Evolutionary conservation across 2,888 invertebrate genomes (phyloP).

Genomic region (Furcula furcula): DNA sequence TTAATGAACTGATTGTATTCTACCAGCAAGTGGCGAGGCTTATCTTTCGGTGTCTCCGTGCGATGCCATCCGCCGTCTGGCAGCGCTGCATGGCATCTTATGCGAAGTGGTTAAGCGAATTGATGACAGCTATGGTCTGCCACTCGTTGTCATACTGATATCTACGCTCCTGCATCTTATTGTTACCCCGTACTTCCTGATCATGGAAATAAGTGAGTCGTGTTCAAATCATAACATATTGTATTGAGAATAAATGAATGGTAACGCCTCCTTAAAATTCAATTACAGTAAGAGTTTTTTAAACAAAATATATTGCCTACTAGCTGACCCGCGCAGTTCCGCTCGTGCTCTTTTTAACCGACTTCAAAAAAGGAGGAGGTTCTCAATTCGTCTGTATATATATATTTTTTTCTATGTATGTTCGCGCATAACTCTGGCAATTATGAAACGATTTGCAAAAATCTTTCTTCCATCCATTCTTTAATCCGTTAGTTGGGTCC

Average conservation of each 20-base stretch:
- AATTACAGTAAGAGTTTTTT: too few species aligned
- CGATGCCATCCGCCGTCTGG: slow-evolving; percentile 71
- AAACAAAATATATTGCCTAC: too few species aligned
- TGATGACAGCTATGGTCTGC: slow-evolving; percentile 77
- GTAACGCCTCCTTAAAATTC: too few species aligned
- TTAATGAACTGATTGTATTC: slow-evolving; percentile 5
- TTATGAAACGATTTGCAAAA: too few species aligned
- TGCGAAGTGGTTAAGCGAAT: slow-evolving; percentile 76
- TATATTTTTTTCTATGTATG: too few species aligned
- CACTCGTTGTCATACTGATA: slow-evolving; percentile 76
- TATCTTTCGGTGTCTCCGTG: slow-evolving; percentile 59
- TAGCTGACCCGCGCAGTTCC: too few species aligned
- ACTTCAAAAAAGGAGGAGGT: too few species aligned
- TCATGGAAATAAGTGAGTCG: slow-evolving; percentile 75
- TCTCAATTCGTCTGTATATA: too few species aligned
- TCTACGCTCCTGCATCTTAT: slow-evolving; percentile 82
- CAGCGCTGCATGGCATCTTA: slow-evolving; percentile 73
- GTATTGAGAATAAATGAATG: background rate
- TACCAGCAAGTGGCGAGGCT: slow-evolving; percentile 52
- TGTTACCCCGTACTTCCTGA: slow-evolving; percentile 83
- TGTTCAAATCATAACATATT: background rate
- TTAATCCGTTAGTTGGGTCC: too few species aligned
- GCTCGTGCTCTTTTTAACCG: too few species aligned
- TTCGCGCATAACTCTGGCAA: too few species aligned
- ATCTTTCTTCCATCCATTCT: too few species aligned